These are phyloP conservation scores for Raja brachyura DNA, from an alignment of 2,113 vertebrate species.

Conservation along the genomic window DNA sequence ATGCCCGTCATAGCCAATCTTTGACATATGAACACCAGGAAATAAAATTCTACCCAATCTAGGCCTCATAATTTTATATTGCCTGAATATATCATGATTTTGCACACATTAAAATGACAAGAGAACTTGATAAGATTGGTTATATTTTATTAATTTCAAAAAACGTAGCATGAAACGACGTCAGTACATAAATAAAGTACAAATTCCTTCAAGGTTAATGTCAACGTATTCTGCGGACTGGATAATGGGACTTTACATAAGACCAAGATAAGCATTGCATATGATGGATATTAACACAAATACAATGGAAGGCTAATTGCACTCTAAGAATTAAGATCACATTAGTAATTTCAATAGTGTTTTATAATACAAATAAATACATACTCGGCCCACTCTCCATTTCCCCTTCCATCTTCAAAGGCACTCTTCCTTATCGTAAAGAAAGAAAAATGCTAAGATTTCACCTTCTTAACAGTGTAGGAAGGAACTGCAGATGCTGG, in stretches of 20 bases:
- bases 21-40: too few species aligned
- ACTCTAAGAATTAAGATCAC: constrained; percentile 31
- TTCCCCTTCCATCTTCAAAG: neutral
- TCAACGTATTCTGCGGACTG: constrained; percentile 7
- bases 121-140: neutral
- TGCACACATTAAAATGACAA: neutral
- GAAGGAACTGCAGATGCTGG: too few species aligned
- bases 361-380: constrained; percentile 39
- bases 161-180: neutral
- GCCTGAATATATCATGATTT: neutral
- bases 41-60: too few species aligned
- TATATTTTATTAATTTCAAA: constrained; percentile 36
- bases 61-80: neutral
- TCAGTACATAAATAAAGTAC: constrained; percentile 38
- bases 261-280: constrained; percentile 20
- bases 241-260: constrained; percentile 2
- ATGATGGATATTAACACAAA: constrained; percentile 25
- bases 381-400: neutral
- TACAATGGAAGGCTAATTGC: constrained; percentile 6
- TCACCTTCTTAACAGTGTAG: neutral
- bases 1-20: too few species aligned
- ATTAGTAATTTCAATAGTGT: constrained; percentile 29
- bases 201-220: constrained; percentile 26
- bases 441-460: constrained; percentile 15
- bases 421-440: constrained; percentile 2